Percentiles rank a stretch among this genome's conserved stretches.
Conservation (phyloP, 1,140 invertebrate species). For the Temnothorax nylanderi region DNA sequence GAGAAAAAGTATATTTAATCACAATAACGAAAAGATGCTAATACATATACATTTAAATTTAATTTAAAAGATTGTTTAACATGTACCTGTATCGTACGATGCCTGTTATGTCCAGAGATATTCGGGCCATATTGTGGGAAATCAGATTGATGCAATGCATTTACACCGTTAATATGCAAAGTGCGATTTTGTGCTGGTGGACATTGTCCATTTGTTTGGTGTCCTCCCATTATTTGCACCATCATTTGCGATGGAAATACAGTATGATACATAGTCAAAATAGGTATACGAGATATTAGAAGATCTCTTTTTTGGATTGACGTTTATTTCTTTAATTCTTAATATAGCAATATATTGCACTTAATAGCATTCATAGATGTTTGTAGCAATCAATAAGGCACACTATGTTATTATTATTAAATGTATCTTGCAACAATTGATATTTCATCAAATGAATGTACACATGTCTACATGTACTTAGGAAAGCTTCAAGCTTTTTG, state of each 20-base stretch:
- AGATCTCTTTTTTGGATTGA: slow-evolving; percentile 12
- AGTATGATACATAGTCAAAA: slow-evolving; percentile 83
- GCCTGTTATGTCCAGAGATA: slow-evolving; percentile 74
- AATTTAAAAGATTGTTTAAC: slow-evolving; percentile 17
- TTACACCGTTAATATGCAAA: slow-evolving; percentile 75
- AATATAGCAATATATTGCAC: slow-evolving; percentile 27
- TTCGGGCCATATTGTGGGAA: slow-evolving; percentile 76
- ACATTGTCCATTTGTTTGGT: slow-evolving; percentile 80
- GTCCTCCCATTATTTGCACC: slow-evolving; percentile 82
- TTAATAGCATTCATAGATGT: slow-evolving; percentile 33
- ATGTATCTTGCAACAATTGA: slow-evolving; percentile 47
- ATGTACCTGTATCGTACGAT: slow-evolving; percentile 80
- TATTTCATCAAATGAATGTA: background rate
- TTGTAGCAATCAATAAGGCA: slow-evolving; percentile 40
- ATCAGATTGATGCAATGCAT: slow-evolving; percentile 76
- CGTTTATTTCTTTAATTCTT: slow-evolving; percentile 29
- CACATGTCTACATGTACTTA: slow-evolving; percentile 16
- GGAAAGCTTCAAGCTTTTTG: slow-evolving; percentile 59
- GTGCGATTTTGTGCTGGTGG: slow-evolving; percentile 74
- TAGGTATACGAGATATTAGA: slow-evolving; percentile 47
- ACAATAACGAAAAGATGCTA: background rate
- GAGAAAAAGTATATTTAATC: slow-evolving; percentile 6
- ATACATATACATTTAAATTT: slow-evolving; percentile 2
- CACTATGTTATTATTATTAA: slow-evolving; percentile 3
- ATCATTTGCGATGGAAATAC: slow-evolving; percentile 81